Percentiles rank a stretch among this genome's conserved stretches.
phyloP scores from a whole-genome alignment of 2,888 invertebrate species.

The Rhingia rostrata region DNA sequence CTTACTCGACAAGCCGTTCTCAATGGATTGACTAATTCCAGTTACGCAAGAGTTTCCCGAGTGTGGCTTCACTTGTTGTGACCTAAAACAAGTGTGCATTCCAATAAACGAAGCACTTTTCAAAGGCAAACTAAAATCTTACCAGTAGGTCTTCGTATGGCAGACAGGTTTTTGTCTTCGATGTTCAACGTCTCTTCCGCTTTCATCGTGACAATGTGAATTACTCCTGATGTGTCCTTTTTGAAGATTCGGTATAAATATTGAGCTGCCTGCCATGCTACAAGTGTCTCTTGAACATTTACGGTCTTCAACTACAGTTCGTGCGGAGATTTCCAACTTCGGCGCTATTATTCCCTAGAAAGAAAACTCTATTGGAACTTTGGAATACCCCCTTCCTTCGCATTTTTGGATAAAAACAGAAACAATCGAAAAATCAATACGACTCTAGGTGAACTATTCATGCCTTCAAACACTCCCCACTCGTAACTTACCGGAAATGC shows the following conservation, averaged over 20 bases:
- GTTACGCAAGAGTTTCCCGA: constrained; percentile 23
- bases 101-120: not conserved
- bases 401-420: not conserved
- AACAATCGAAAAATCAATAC: not conserved
- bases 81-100: constrained; percentile 4
- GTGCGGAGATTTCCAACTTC: constrained; percentile 80
- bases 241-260: constrained; percentile 40
- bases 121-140: not conserved
- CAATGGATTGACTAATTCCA: constrained; percentile 6
- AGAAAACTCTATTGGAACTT: not conserved
- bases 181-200: constrained; percentile 55
- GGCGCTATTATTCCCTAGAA: constrained; percentile 81
- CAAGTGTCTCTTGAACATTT: constrained; percentile 41
- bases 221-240: not conserved
- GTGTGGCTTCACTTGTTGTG: constrained; percentile 36
- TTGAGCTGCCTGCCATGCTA: constrained; percentile 45
- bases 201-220: constrained; percentile 43
- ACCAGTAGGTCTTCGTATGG: constrained; percentile 76
- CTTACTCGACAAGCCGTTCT: constrained; percentile 39
- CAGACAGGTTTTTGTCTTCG: constrained; percentile 80
- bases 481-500: constrained; percentile 79
- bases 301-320: constrained; percentile 76
- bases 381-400: too few relatives aligned
- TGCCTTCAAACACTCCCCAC: too few relatives aligned
- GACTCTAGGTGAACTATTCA: not conserved